A percentile compares a stretch with the other conserved stretches of the same genome.
These are phyloP conservation scores for Littorina saxatilis DNA, from an alignment of 1,140 invertebrate species.

Conservation along the genomic window DNA sequence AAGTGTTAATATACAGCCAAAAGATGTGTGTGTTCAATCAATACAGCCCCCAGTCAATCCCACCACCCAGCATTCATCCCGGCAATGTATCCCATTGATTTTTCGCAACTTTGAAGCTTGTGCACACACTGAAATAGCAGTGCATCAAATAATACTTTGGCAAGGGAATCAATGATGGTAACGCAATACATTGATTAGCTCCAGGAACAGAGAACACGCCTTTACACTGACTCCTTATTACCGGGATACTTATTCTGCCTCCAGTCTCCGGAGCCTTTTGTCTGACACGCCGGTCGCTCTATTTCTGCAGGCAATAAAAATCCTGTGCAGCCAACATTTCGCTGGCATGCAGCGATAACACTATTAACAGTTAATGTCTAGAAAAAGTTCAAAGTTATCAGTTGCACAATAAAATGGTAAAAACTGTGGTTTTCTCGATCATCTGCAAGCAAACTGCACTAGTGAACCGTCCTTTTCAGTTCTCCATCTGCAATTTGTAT, in stretches of 20 bases:
- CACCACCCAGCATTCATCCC: conserved; percentile 9
- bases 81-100: conserved; percentile 33
- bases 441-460: no score
- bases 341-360: no score
- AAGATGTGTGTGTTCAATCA: conserved; percentile 39
- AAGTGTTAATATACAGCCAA: conserved; percentile 41
- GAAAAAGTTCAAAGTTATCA: no score
- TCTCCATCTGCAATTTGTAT: no score
- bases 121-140: conserved; percentile 26
- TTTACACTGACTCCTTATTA: not conserved
- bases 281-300: not conserved
- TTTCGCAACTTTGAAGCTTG: not conserved
- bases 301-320: not conserved
- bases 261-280: not conserved
- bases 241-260: not conserved
- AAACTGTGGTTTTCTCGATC: no score
- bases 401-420: no score
- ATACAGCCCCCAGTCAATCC: not conserved
- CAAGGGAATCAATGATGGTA: conserved; percentile 21
- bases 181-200: conserved; percentile 36
- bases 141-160: conserved; percentile 23
- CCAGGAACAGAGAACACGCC: conserved; percentile 16
- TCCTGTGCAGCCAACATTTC: not conserved
- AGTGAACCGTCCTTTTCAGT: no score
- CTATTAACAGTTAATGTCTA: no score